Percentiles rank a stretch among this genome's conserved stretches.
Evolutionary conservation across 2,888 invertebrate genomes (phyloP).

Genomic region (Drosophila bunnanda): DNA sequence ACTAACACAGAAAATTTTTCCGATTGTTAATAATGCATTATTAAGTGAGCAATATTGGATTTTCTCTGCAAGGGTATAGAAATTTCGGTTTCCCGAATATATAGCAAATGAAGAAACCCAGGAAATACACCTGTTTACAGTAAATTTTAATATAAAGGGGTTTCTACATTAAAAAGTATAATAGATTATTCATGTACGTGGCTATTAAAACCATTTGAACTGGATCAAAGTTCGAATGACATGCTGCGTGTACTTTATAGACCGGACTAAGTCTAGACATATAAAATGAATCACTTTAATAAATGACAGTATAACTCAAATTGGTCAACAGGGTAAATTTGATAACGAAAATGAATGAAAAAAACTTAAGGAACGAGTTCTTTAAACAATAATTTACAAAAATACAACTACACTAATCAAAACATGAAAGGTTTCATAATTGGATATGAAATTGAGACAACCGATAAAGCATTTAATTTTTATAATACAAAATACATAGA

Average conservation of each 20-base stretch:
- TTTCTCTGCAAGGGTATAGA: too few relatives aligned
- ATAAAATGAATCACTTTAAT: constrained; percentile 6
- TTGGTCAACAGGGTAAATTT: not conserved
- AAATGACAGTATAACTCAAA: not conserved
- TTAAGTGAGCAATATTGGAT: too few relatives aligned
- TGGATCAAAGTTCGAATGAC: constrained; percentile 10
- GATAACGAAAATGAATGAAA: not conserved
- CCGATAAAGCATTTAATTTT: not conserved
- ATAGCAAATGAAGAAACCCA: too few relatives aligned
- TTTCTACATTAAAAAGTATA: too few relatives aligned
- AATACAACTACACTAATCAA: too few relatives aligned
- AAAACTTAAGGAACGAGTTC: not conserved
- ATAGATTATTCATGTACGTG: too few relatives aligned
- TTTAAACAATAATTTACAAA: not conserved
- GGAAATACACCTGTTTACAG: too few relatives aligned
- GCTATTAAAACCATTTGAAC: not conserved
- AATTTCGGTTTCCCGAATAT: too few relatives aligned
- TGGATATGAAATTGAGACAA: not conserved
- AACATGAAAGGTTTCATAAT: not conserved
- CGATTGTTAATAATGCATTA: too few relatives aligned
- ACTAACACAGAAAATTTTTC: too few relatives aligned
- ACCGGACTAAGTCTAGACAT: constrained; percentile 4
- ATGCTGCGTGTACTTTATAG: not conserved
- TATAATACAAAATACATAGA: not conserved
- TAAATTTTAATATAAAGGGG: too few relatives aligned